These are phyloP conservation scores for Tolmerus cingulatus DNA, from an alignment of 2,888 invertebrate species.

Conservation along the genomic window DNA sequence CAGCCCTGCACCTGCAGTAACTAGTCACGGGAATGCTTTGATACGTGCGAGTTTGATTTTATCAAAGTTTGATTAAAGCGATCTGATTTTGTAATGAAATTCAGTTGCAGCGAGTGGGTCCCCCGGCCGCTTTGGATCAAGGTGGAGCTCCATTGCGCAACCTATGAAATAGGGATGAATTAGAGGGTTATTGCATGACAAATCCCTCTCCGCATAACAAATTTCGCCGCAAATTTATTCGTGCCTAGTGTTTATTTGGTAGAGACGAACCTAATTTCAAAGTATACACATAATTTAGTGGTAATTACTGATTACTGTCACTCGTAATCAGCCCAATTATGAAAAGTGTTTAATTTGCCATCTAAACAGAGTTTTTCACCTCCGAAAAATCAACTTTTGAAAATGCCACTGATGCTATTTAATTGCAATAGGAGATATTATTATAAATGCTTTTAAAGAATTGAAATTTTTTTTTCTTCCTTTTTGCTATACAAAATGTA, in stretches of 20 bases:
- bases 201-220: background rate
- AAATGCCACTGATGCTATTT: background rate
- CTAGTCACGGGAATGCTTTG: background rate
- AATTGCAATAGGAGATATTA: no score
- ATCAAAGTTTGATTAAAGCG: conserved; percentile 30
- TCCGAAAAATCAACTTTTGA: background rate
- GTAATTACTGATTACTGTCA: conserved; percentile 33
- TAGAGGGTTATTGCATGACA: background rate
- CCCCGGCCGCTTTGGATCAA: background rate
- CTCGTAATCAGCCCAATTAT: conserved; percentile 30
- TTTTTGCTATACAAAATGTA: no score
- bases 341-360: background rate
- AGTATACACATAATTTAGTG: conserved; percentile 16
- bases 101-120: background rate
- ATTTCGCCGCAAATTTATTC: background rate
- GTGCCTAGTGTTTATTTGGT: background rate
- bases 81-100: conserved; percentile 16
- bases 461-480: no score
- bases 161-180: background rate
- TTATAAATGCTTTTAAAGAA: no score
- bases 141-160: background rate
- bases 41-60: conserved; percentile 12
- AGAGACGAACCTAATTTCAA: background rate
- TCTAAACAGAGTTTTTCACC: background rate
- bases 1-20: background rate